Evolutionary conservation across 1,140 invertebrate species (phyloP), one percentile per base, ranked within the genome.

Genomic region (Halotydeus destructor): DNA sequence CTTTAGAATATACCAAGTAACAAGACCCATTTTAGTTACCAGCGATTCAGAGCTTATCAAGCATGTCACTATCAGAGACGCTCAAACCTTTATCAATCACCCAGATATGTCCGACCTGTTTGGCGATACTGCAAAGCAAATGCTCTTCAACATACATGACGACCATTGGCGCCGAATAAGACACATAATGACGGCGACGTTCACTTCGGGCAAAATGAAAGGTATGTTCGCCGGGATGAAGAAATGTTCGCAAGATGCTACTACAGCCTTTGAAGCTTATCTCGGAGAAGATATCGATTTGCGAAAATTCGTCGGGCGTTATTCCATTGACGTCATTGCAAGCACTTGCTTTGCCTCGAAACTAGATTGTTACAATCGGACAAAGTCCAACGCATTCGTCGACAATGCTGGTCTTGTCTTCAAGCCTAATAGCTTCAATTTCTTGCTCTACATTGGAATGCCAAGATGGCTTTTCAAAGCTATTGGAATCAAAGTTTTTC

Each of bases 121-220:
- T n/a, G n/a, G 18, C 16, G 35, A 36, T 11, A 36, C 18, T 36
- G 9, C 9, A 18, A 5, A 5, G 14, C 21, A 16, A 16, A 35
- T 62, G 49, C 30, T 65, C 5, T 62, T 66, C 26, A 44, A 61
- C 31, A 37, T 55, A 0, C 53, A 56, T 4, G 62, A 61, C 1
- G 55, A 60, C 22, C 50, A 52, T 36, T 72, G 71, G 71, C 49
- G n/a, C n/a, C 52, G 62, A 1, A 44, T 70, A 2, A 54, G 71
- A 22, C 53, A 57, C 19, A 69, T 70, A 38, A 52, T 70, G 30
- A 65, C 64, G 8, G 68, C 69, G 6, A 58, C 66, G 4, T 73
- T 72, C 51, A 65, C 68, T 2, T 55, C 64, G 3, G 55, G 60
- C 5, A 71, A 71, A 56, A 60, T 74, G 43, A 68, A 62, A 52